These are phyloP conservation scores for Pristionchus exspectatus DNA, from an alignment of 2,888 invertebrate species.

Conservation along the genomic window DNA sequence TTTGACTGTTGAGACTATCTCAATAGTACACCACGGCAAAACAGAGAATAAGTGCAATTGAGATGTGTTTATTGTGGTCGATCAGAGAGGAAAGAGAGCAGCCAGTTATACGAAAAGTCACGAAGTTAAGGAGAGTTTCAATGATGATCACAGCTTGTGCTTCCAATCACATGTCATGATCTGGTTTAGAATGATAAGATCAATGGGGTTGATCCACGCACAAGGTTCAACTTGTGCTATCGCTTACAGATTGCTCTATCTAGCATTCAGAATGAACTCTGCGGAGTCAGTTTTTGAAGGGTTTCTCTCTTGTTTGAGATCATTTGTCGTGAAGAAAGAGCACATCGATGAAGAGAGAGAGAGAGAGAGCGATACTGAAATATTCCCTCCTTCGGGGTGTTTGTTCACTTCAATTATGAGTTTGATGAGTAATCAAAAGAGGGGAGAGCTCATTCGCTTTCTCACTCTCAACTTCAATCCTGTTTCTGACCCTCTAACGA, in stretches of 20 bases:
- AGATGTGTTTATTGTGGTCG: background rate
- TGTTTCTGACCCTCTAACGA: conserved; percentile 43
- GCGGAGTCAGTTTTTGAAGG: background rate
- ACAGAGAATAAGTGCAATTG: conserved; percentile 2
- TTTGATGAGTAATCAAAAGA: conserved; percentile 43
- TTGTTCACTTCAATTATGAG: conserved; percentile 44
- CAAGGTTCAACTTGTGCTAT: background rate
- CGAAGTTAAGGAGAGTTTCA: background rate
- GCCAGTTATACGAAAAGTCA: conserved; percentile 1
- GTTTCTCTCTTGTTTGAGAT: background rate
- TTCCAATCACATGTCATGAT: background rate
- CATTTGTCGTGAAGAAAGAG: background rate
- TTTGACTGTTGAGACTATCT: conserved; percentile 8
- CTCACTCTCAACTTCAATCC: conserved; percentile 34
- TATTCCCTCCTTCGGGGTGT: background rate
- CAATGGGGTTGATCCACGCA: background rate
- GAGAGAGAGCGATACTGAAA: background rate
- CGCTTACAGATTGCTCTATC: background rate
- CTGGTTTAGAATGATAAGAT: conserved; percentile 27
- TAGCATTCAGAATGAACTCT: background rate
- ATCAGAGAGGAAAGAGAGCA: background rate
- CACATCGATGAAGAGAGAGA: background rate
- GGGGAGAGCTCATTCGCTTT: background rate
- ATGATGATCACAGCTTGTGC: background rate
- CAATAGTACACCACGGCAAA: background rate